Evolutionary conservation across 2,888 invertebrate genomes (phyloP).

Genomic region (Hartigia nigra): DNA sequence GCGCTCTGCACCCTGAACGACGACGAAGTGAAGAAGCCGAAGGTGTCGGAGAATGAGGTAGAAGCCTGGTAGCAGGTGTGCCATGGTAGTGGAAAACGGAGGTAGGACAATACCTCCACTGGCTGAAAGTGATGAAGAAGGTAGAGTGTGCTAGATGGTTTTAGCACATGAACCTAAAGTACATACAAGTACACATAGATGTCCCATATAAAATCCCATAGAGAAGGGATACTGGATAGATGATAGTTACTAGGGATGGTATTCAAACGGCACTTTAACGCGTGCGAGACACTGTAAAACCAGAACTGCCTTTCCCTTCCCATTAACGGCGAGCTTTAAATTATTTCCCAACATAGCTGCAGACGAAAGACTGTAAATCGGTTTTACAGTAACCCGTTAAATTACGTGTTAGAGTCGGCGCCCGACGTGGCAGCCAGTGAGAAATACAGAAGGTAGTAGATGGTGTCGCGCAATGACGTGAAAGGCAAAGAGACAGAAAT

Average conservation of each 20-base stretch:
- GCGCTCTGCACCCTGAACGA: not conserved
- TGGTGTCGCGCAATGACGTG: not conserved
- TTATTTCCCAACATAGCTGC: conserved; percentile 18
- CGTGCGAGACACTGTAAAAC: conserved; percentile 32
- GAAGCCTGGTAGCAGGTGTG: not conserved
- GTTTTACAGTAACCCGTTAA: conserved; percentile 28
- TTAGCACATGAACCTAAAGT: not conserved
- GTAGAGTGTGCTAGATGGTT: not conserved
- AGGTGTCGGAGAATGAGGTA: not conserved
- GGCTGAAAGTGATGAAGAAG: not conserved
- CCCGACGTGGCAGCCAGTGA: conserved; percentile 1
- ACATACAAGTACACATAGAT: not conserved
- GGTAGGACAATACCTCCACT: not conserved
- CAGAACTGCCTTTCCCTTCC: conserved; percentile 26
- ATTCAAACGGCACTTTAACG: conserved; percentile 33
- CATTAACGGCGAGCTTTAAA: conserved; percentile 16
- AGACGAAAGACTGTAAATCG: conserved; percentile 24
- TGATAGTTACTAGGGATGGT: not conserved
- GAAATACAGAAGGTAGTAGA: not conserved
- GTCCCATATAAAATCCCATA: not conserved
- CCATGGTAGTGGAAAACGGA: not conserved
- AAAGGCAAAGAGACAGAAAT: not conserved
- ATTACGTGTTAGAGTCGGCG: conserved; percentile 25
- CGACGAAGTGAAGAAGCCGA: not conserved
- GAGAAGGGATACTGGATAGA: not conserved